Percentiles rank a stretch among this genome's conserved stretches.
phyloP scores from a whole-genome alignment of 2,113 vertebrate species.

The Pangasianodon gigas region DNA sequence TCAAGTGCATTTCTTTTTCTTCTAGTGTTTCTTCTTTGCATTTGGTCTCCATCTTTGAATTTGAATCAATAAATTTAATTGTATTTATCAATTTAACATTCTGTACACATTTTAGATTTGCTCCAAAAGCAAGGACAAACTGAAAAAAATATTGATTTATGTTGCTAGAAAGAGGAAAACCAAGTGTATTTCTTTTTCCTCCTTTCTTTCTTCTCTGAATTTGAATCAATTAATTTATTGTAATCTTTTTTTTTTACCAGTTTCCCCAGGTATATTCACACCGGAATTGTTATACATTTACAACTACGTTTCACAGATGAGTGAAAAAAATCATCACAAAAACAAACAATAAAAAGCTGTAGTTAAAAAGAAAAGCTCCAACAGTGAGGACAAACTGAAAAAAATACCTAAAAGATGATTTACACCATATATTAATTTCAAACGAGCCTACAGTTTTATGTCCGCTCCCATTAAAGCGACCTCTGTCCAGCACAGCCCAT shows the following conservation, averaged over 20 bases:
- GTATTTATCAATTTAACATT: background rate
- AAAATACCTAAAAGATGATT: constrained; percentile 71
- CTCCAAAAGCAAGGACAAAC: background rate
- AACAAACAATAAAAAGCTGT: constrained; percentile 57
- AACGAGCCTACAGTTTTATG: constrained; percentile 68
- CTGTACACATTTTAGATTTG: background rate
- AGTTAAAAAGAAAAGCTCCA: background rate
- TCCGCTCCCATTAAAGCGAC: constrained; percentile 68
- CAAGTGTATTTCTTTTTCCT: background rate
- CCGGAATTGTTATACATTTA: constrained; percentile 54
- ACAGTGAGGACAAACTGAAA: background rate
- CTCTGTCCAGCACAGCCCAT: constrained; percentile 71
- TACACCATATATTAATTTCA: constrained; percentile 75
- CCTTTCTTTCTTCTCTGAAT: background rate
- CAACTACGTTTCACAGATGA: constrained; percentile 59
- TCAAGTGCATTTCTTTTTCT: background rate
- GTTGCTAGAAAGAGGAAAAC: background rate
- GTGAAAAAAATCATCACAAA: constrained; percentile 53
- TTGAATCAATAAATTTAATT: background rate
- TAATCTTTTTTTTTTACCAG: background rate
- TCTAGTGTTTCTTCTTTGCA: background rate
- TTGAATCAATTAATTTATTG: constrained; percentile 9
- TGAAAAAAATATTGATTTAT: background rate
- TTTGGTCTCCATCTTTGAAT: background rate
- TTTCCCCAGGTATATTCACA: background rate